Base-by-base conservation (phyloP, 2,888 invertebrate genomes). In the Panzeria rudis region DNA sequence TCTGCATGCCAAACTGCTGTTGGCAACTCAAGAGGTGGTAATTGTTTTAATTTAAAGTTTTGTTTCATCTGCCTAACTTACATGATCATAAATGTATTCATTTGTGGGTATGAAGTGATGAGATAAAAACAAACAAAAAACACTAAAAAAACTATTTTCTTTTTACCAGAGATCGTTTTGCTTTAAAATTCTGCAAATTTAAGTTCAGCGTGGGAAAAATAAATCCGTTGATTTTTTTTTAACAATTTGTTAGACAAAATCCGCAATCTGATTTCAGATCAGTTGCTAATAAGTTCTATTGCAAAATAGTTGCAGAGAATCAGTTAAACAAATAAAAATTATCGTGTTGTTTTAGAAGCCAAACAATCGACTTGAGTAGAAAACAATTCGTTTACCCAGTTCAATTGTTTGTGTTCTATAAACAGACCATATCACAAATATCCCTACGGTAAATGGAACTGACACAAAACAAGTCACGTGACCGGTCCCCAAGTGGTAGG, bases 31-130 rank as follows among this genome's bases (percentile, higher is more conserved):
- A 50, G 56, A 71, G 71, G 56, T 71, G 71, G 71, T 71, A 71
- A 71, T 69, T 69, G 69, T 54, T 69, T 69, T 69, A 69, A 69
- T 56, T 71, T 56, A 25, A 56, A 29, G 56, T 41, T 71, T 71
- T 71, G 56, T 71, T 56, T 71, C 20, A 68, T 68, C 17, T 29
- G 54, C 29, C n/a, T 44, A 17, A 71, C 25, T 41, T n/a, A 56
- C 56, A 44, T 56, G 56, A 56, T 71, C 41, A 71, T 56, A 56
- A 56, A 56, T 56, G 35, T 32, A 52, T 68, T 52, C 20, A 68
- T 50, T 68, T 50, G 35, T 15, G 6, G 15, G 41, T 41, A 41
- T 15, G 15, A 41, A n/a, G n/a, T n/a, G 15, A 15, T 15, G 41
- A 41, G 6, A 41, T 15, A 15, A 41, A 41, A 41, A 41, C 15